Evolutionary conservation across 2,888 invertebrate genomes (phyloP).

Genomic region (Gibbula magus): DNA sequence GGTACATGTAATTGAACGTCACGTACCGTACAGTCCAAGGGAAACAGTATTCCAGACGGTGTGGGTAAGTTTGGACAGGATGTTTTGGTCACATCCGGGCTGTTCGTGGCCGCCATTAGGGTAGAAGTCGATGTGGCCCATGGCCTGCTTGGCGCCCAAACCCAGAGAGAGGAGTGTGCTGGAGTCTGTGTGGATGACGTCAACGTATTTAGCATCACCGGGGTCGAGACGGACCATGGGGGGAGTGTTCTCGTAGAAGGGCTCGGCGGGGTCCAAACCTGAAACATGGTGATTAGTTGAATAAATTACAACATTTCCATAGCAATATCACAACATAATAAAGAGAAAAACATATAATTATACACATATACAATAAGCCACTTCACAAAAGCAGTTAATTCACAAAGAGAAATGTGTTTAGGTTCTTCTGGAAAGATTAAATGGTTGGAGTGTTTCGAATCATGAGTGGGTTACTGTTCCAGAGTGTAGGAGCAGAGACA

Average conservation of each 20-base stretch:
- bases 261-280: slow-evolving; percentile 69
- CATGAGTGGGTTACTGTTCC: no score
- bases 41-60: slow-evolving; percentile 53
- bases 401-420: no score
- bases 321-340: no score
- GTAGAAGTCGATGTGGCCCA: slow-evolving; percentile 75
- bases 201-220: slow-evolving; percentile 66
- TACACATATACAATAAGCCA: no score
- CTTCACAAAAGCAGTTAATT: no score
- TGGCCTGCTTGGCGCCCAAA: slow-evolving; percentile 64
- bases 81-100: slow-evolving; percentile 69
- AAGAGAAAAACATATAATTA: no score
- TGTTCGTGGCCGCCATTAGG: slow-evolving; percentile 74
- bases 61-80: slow-evolving; percentile 43
- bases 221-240: slow-evolving; percentile 54
- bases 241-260: slow-evolving; percentile 54
- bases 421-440: no score
- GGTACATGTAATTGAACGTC: neutral
- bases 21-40: slow-evolving; percentile 48
- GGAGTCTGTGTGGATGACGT: slow-evolving; percentile 67
- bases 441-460: no score
- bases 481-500: no score
- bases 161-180: slow-evolving; percentile 50
- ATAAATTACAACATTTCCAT: no score
- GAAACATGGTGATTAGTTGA: neutral